Evolutionary conservation across 2,888 invertebrate genomes (phyloP).

Genomic region (Lottia gigantea): DNA sequence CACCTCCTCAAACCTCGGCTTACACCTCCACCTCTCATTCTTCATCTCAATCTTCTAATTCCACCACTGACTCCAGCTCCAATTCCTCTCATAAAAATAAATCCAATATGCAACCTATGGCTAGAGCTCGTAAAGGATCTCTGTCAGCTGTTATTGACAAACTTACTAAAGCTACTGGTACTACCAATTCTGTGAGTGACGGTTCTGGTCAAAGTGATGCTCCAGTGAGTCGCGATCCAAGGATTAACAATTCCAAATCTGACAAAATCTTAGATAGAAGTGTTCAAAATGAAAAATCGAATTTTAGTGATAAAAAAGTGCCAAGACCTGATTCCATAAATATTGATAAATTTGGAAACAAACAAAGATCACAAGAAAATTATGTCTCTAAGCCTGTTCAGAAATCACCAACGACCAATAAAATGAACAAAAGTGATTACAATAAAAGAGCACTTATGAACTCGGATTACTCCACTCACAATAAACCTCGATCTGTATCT

Average conservation of each 20-base stretch:
- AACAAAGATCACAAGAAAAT: slow-evolving; percentile 7
- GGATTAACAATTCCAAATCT: slow-evolving; percentile 4
- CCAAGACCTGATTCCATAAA: slow-evolving; percentile 13
- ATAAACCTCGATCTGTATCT: background rate
- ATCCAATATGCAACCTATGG: slow-evolving; percentile 17
- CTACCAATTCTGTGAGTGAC: slow-evolving; percentile 16
- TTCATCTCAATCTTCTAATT: slow-evolving; percentile 22
- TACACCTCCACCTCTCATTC: slow-evolving; percentile 21
- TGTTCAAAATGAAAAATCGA: slow-evolving; percentile 14
- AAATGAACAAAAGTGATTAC: slow-evolving; percentile 14
- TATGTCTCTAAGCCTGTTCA: slow-evolving; percentile 3
- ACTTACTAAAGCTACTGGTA: slow-evolving; percentile 70
- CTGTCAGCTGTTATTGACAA: slow-evolving; percentile 82
- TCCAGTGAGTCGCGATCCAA: background rate
- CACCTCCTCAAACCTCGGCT: slow-evolving; percentile 12
- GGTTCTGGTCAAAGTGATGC: background rate
- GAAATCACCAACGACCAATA: slow-evolving; percentile 15
- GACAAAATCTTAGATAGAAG: slow-evolving; percentile 11
- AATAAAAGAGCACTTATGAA: slow-evolving; percentile 9
- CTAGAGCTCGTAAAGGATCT: slow-evolving; percentile 55
- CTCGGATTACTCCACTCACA: background rate
- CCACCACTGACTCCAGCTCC: slow-evolving; percentile 26
- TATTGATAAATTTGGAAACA: background rate
- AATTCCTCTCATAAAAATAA: slow-evolving; percentile 22
- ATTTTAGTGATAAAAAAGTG: slow-evolving; percentile 18